These are phyloP conservation scores for Desoria tigrina DNA, from an alignment of 2,888 invertebrate genomes.

Conservation along the genomic window DNA sequence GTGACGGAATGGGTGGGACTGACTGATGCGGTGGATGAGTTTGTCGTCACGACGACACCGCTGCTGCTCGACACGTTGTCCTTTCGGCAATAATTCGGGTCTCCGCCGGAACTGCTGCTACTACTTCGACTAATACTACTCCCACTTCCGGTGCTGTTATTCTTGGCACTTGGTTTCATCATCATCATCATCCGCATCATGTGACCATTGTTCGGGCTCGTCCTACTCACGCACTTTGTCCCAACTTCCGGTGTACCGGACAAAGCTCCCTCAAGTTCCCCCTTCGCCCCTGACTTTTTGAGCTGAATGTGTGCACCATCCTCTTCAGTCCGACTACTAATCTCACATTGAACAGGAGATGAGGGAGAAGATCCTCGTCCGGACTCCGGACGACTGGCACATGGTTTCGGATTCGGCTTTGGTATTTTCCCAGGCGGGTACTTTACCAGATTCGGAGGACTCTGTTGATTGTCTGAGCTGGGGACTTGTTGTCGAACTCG, in stretches of 20 bases:
- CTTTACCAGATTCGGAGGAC: constrained; percentile 2
- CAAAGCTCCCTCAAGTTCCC: too few relatives aligned
- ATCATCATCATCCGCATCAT: constrained; percentile 46
- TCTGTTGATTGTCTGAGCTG: background rate
- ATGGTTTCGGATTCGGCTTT: constrained; percentile 18
- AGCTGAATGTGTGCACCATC: background rate
- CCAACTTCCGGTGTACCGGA: background rate
- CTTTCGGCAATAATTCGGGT: background rate
- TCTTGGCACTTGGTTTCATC: constrained; percentile 35
- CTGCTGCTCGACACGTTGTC: constrained; percentile 18
- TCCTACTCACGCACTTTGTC: background rate
- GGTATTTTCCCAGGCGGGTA: constrained; percentile 19
- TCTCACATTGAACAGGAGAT: constrained; percentile 17
- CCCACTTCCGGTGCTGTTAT: constrained; percentile 24
- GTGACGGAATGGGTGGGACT: constrained; percentile 17
- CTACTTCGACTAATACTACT: constrained; percentile 37
- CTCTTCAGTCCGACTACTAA: constrained; percentile 18
- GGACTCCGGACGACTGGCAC: background rate
- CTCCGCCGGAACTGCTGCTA: constrained; percentile 37
- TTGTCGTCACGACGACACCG: constrained; percentile 15
- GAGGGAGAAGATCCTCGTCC: constrained; percentile 13
- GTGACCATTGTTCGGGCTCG: constrained; percentile 13
- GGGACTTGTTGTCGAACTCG: constrained; percentile 37
- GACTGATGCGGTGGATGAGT: background rate
- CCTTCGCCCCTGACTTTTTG: background rate